Conservation (phyloP, 2,888 invertebrate genomes). For the Hydraecia micacea region DNA sequence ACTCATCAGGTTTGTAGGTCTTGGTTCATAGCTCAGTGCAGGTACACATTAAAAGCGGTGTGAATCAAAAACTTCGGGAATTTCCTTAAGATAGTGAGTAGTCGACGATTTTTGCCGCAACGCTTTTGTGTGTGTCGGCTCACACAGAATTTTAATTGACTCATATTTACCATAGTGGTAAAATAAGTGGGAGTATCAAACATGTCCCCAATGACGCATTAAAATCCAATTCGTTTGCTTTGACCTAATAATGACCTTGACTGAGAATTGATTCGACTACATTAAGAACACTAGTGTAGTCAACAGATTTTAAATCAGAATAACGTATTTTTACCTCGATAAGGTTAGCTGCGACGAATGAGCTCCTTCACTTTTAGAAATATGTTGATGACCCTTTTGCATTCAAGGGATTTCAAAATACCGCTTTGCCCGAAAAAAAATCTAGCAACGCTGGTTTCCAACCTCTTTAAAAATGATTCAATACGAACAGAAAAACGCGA, state of each 20-base stretch:
- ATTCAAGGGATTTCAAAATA: not conserved
- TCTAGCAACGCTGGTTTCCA: no score
- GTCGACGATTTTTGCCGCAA: not conserved
- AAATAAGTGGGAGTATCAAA: not conserved
- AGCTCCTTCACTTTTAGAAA: conserved; percentile 21
- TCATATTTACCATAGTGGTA: not conserved
- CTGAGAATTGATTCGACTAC: not conserved
- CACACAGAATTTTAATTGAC: not conserved
- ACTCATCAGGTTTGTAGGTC: conserved; percentile 91
- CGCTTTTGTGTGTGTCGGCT: not conserved
- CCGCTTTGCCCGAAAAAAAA: no score
- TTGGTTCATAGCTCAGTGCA: not conserved
- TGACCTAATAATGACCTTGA: not conserved
- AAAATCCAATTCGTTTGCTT: not conserved
- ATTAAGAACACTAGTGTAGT: not conserved
- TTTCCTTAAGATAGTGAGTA: not conserved
- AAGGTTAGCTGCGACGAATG: not conserved
- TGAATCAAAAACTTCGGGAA: not conserved
- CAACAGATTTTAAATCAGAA: conserved; percentile 10
- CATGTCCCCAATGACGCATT: not conserved
- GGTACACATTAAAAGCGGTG: not conserved
- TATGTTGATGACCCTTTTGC: conserved; percentile 11
- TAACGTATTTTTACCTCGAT: not conserved
- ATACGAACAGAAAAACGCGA: conserved; percentile 92
- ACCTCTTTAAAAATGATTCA: conserved; percentile 7